These are phyloP conservation scores for Ectemnius lituratus DNA, from an alignment of 2,888 invertebrate genomes.

Conservation along the genomic window DNA sequence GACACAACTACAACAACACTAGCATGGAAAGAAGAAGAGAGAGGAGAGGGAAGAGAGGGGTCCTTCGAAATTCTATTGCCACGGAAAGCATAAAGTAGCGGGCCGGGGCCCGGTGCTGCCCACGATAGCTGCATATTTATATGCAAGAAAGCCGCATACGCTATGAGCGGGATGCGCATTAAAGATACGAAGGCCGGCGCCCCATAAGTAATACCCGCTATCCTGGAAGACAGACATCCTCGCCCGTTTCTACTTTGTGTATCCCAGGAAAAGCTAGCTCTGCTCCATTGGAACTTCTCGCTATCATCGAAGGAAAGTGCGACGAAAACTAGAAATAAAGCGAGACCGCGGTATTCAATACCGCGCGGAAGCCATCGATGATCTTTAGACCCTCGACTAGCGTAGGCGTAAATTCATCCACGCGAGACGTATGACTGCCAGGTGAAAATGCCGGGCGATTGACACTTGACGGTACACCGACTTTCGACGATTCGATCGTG, in stretches of 20 bases:
- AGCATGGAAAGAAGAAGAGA: too few species aligned
- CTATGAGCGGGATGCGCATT: constrained; percentile 1
- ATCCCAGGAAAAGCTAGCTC: too few species aligned
- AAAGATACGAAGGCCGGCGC: not conserved
- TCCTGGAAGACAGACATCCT: too few species aligned
- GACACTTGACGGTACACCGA: constrained; percentile 24
- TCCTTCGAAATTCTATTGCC: constrained; percentile 7
- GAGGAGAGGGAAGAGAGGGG: too few species aligned
- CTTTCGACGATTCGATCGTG: constrained; percentile 32
- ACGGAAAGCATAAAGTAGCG: constrained; percentile 9
- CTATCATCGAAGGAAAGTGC: too few species aligned
- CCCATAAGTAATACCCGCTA: constrained; percentile 5
- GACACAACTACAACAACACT: too few species aligned
- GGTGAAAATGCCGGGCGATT: constrained; percentile 36
- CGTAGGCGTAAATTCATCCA: constrained; percentile 22
- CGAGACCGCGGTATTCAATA: too few species aligned
- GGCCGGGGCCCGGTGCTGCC: not conserved
- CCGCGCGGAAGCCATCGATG: too few species aligned
- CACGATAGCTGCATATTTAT: constrained; percentile 2
- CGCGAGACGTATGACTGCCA: constrained; percentile 23
- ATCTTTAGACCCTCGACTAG: not conserved
- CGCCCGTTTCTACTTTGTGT: too few species aligned
- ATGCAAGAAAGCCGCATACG: not conserved
- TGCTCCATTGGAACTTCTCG: too few species aligned
- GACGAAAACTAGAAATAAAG: too few species aligned